Conservation (phyloP, 2,797 vertebrate genomes). For the Smutsia temminckii region DNA sequence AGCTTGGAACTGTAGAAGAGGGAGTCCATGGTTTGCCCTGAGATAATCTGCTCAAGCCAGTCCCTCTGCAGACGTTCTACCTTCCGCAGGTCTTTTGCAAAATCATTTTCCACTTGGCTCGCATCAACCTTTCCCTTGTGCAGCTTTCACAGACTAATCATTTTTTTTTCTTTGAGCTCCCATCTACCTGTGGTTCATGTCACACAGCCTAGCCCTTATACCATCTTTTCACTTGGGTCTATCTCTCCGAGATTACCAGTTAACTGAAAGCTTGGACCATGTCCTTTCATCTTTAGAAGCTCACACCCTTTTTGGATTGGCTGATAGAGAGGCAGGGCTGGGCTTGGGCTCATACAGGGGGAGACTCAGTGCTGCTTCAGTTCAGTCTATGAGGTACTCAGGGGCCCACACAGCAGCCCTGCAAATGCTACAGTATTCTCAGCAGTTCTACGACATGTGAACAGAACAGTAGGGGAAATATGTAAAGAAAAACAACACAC, state of each 20-base stretch:
- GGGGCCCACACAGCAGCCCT: neutral
- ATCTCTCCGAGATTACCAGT: neutral
- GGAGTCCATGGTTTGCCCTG: neutral
- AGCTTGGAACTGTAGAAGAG: neutral
- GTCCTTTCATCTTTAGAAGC: neutral
- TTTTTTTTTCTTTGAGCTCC: neutral
- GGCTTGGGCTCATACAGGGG: neutral
- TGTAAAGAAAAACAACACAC: neutral
- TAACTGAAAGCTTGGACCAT: neutral
- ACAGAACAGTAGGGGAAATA: neutral
- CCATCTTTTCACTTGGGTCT: neutral
- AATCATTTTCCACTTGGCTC: neutral
- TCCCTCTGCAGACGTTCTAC: neutral
- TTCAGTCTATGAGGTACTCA: neutral
- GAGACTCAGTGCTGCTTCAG: neutral
- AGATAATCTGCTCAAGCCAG: neutral
- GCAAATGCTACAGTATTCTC: neutral
- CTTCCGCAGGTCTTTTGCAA: neutral
- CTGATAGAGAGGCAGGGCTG: neutral
- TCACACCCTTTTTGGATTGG: neutral
- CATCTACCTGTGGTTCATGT: neutral
- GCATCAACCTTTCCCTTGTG: neutral
- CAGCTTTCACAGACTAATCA: neutral
- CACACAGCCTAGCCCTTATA: neutral
- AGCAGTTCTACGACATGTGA: neutral